Evolutionary conservation across 2,113 vertebrate genomes (phyloP).

Genomic region (Andinoacara biseriatus): DNA sequence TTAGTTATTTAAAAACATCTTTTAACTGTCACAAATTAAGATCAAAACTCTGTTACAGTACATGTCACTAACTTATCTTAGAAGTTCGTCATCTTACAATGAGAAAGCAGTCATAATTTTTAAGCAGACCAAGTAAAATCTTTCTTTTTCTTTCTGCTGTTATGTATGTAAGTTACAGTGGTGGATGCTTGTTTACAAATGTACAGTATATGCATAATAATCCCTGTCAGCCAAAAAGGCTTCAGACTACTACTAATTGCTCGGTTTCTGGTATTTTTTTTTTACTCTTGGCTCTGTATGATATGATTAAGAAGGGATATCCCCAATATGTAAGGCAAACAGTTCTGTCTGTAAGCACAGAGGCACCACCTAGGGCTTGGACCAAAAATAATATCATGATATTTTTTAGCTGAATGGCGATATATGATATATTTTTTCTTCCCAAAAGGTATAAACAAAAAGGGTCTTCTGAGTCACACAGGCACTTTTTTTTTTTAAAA

Average conservation of each 20-base stretch:
- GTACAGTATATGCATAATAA: neutral
- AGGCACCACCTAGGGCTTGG: too few relatives aligned
- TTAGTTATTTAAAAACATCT: neutral
- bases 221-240: neutral
- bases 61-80: neutral
- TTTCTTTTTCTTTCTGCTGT: neutral
- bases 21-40: neutral
- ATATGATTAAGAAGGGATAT: neutral
- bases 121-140: neutral
- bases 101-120: neutral
- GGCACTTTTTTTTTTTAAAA: too few relatives aligned
- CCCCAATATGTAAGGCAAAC: neutral
- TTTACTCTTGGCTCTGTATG: neutral
- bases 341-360: neutral
- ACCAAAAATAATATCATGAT: too few relatives aligned
- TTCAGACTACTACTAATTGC: too few relatives aligned
- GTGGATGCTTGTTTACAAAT: neutral
- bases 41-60: neutral
- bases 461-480: too few relatives aligned
- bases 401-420: too few relatives aligned
- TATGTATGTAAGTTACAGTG: neutral
- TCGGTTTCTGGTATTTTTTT: neutral
- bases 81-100: too few relatives aligned
- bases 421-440: too few relatives aligned
- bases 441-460: too few relatives aligned